Conservation (phyloP, 23 tunicate species). For the Clavelina lepadiformis region DNA sequence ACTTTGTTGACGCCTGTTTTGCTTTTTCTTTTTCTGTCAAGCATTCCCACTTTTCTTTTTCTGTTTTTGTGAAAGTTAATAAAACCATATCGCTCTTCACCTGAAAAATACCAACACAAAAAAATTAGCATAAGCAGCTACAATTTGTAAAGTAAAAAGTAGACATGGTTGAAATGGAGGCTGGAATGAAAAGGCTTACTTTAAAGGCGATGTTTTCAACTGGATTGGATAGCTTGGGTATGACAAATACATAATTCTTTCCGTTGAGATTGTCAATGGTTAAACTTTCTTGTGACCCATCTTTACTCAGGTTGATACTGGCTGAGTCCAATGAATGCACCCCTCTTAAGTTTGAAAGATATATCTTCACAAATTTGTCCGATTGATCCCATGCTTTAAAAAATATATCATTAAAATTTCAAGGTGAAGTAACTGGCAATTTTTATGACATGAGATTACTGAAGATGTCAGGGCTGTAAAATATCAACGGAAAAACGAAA, state of each 20-base stretch:
- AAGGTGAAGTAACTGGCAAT: neutral
- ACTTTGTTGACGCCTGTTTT: no score
- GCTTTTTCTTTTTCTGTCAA: conserved; percentile 74
- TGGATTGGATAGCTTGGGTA: conserved; percentile 50
- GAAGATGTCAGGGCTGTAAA: no score
- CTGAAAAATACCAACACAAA: conserved; percentile 5
- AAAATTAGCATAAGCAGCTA: neutral
- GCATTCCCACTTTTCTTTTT: conserved; percentile 37
- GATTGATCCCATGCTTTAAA: conserved; percentile 89
- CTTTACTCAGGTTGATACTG: conserved; percentile 20
- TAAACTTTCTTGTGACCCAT: conserved; percentile 25
- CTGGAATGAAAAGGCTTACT: conserved; percentile 7
- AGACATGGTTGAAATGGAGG: neutral
- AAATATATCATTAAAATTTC: neutral
- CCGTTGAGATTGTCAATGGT: conserved; percentile 47
- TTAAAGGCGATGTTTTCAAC: conserved; percentile 27
- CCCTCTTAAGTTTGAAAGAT: conserved; percentile 52
- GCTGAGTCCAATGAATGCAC: conserved; percentile 18
- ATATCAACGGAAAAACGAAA: neutral
- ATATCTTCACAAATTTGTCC: conserved; percentile 80
- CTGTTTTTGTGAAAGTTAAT: conserved; percentile 60
- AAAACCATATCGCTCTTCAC: conserved; percentile 61
- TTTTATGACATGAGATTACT: no score
- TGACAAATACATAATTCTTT: conserved; percentile 49
- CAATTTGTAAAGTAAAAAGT: neutral